Conservation (phyloP, 2,113 vertebrate species). For the Zingel zingel region DNA sequence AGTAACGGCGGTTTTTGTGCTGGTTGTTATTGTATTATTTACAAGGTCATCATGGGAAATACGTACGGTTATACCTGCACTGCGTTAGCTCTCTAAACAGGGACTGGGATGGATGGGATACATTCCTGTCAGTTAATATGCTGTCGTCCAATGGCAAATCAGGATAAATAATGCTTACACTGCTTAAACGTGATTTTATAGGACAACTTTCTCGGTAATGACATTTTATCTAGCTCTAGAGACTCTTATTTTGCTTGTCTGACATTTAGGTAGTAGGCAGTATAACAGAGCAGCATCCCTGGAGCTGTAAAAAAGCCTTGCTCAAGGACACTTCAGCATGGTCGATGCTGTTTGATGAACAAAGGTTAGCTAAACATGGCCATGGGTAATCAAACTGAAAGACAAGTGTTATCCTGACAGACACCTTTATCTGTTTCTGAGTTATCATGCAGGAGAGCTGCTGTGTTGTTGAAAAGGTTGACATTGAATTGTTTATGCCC, state of each 20-base stretch:
- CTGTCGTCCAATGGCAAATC: not conserved
- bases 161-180: not conserved
- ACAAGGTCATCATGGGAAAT: slow-evolving; percentile 54
- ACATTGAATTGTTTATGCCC: slow-evolving; percentile 41
- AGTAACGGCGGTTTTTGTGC: slow-evolving; percentile 8
- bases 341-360: not conserved
- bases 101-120: not conserved
- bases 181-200: not conserved
- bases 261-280: not conserved
- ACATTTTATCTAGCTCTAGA: too few relatives aligned
- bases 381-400: not conserved
- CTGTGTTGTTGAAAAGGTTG: not conserved
- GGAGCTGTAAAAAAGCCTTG: not conserved
- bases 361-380: not conserved
- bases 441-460: not conserved
- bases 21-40: slow-evolving; percentile 26
- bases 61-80: not conserved
- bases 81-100: not conserved
- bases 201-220: too few relatives aligned
- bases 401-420: not conserved
- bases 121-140: slow-evolving; percentile 5
- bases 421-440: not conserved
- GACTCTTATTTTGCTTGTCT: not conserved
- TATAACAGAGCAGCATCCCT: not conserved
- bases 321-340: slow-evolving; percentile 54